Evolutionary conservation across 2,797 vertebrate genomes (phyloP).

Genomic region (Steatocranus sp.): DNA sequence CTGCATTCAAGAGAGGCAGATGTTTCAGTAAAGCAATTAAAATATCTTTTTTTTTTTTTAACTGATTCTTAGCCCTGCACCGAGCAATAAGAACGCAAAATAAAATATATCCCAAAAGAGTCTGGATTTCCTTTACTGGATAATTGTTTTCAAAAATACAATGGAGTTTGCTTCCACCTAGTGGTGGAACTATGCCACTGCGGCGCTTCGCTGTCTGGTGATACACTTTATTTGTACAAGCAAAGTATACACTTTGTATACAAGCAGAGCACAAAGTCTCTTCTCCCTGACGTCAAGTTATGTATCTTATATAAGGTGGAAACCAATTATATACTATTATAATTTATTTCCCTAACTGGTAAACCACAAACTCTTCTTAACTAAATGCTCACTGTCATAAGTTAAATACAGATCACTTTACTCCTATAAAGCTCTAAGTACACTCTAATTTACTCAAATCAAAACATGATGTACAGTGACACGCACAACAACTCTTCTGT

Average conservation of each 20-base stretch:
- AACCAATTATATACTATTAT: not conserved
- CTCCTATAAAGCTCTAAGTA: not conserved
- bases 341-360: not conserved
- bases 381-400: not conserved
- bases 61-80: not conserved
- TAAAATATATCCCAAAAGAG: not conserved
- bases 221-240: not conserved
- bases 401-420: not conserved
- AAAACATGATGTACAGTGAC: not conserved
- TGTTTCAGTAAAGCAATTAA: not conserved
- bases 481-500: not conserved
- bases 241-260: not conserved
- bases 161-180: constrained; percentile 38
- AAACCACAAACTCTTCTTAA: not conserved
- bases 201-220: not conserved
- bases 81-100: not conserved
- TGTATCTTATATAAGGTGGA: not conserved
- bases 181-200: constrained; percentile 13
- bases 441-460: not conserved
- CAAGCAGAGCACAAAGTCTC: not conserved
- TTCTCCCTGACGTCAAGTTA: not conserved
- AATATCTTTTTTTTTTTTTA: not conserved
- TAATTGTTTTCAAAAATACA: not conserved
- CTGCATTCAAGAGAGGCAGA: not conserved
- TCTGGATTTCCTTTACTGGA: not conserved